Evolutionary conservation across 1,140 invertebrate species (phyloP).

Genomic region (Dreissena rostriformis): DNA sequence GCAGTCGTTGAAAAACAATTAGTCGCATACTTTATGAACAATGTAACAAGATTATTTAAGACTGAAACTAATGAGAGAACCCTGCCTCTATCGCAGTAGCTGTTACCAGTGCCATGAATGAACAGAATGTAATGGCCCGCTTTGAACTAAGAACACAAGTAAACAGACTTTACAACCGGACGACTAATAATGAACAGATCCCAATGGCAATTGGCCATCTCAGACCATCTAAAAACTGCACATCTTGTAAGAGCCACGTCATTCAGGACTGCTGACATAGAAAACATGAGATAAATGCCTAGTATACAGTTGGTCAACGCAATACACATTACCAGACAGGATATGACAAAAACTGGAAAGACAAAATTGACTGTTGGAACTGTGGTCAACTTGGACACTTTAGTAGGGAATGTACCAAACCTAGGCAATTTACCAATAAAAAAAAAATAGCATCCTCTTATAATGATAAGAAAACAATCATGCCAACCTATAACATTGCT

Average conservation of each 20-base stretch:
- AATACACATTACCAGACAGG: neutral
- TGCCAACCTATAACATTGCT: neutral
- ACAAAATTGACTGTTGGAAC: slow-evolving; percentile 16
- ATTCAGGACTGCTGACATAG: neutral
- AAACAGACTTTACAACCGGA: neutral
- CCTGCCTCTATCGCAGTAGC: slow-evolving; percentile 21
- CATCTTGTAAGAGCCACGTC: slow-evolving; percentile 1
- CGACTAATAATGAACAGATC: neutral
- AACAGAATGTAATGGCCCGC: slow-evolving; percentile 44
- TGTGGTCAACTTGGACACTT: slow-evolving; percentile 16
- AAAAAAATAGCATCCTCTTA: slow-evolving; percentile 17
- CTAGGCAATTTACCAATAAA: neutral
- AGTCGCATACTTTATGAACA: slow-evolving; percentile 41
- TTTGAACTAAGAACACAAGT: slow-evolving; percentile 2
- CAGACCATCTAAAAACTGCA: neutral
- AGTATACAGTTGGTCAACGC: no score
- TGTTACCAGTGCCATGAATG: slow-evolving; percentile 16
- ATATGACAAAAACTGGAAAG: neutral
- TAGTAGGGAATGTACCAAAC: neutral
- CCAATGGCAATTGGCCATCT: neutral
- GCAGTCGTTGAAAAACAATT: slow-evolving; percentile 17
- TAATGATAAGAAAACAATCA: neutral
- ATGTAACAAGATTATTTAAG: slow-evolving; percentile 33
- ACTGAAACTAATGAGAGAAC: slow-evolving; percentile 52
- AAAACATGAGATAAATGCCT: neutral